A percentile compares a stretch with the other conserved stretches of the same genome.
Conservation (phyloP, 2,888 invertebrate species). For the Dasysyrphus albostriatus region DNA sequence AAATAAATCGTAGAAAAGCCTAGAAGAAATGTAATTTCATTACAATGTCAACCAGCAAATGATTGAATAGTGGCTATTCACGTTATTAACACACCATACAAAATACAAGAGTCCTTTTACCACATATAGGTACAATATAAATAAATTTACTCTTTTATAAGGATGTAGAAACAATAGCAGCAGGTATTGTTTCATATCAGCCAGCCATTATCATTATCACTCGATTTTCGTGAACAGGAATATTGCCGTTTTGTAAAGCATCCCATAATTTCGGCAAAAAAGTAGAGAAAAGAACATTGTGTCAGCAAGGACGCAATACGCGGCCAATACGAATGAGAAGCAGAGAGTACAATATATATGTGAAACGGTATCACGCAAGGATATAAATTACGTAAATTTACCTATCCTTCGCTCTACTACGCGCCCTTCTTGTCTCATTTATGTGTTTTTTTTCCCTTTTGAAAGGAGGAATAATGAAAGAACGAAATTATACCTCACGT, state of each 20-base stretch:
- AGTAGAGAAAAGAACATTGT: conserved; percentile 26
- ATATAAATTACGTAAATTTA: conserved; percentile 71
- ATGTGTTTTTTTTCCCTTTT: neutral
- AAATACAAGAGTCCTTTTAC: conserved; percentile 13
- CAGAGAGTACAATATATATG: neutral
- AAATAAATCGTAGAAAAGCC: conserved; percentile 65
- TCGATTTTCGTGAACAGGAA: conserved; percentile 53
- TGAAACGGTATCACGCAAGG: conserved; percentile 52
- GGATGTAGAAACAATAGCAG: neutral
- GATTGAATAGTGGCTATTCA: conserved; percentile 63
- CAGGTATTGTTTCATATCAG: conserved; percentile 58
- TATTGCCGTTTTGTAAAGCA: conserved; percentile 21
- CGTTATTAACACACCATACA: conserved; percentile 46
- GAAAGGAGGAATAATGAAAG: conserved; percentile 20
- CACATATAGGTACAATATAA: neutral
- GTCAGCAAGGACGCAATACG: conserved; percentile 59
- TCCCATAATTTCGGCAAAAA: neutral
- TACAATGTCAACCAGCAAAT: conserved; percentile 59
- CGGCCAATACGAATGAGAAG: conserved; percentile 68
- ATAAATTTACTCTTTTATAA: neutral
- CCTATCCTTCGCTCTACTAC: neutral
- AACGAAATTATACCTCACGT: conserved; percentile 43
- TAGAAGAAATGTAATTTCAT: conserved; percentile 62
- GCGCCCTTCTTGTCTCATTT: conserved; percentile 24
- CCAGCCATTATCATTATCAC: conserved; percentile 62